Conservation (phyloP, 2,888 invertebrate species). For the Archips xylosteana region DNA sequence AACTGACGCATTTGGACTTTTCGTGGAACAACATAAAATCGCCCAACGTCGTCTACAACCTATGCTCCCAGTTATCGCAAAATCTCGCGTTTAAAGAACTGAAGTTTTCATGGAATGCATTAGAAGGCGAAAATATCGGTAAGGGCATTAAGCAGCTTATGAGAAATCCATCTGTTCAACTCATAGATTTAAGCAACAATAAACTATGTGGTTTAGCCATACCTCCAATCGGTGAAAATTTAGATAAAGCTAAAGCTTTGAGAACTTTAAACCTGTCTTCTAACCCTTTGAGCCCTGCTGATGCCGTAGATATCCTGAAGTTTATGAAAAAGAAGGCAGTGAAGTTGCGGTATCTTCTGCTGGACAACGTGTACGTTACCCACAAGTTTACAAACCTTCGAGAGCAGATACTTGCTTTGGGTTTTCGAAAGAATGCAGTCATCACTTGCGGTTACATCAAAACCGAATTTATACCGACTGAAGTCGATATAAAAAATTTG, state of each 20-base stretch:
- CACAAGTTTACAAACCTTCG: conserved; percentile 50
- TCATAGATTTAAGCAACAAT: conserved; percentile 54
- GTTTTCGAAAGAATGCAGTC: not conserved
- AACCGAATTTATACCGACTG: not conserved
- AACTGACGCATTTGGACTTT: conserved; percentile 52
- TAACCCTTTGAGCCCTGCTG: conserved; percentile 57
- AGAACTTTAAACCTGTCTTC: conserved; percentile 58
- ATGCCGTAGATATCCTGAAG: conserved; percentile 53
- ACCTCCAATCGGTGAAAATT: conserved; percentile 46
- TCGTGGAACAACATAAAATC: conserved; percentile 55
- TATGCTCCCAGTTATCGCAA: conserved; percentile 48
- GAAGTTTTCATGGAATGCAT: conserved; percentile 56
- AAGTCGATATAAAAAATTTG: not conserved
- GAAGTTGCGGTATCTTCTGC: conserved; percentile 53
- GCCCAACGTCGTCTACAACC: conserved; percentile 46
- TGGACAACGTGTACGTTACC: conserved; percentile 57
- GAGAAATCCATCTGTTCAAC: conserved; percentile 44
- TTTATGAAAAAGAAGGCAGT: conserved; percentile 49
- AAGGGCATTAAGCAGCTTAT: conserved; percentile 39
- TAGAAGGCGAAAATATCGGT: conserved; percentile 47
- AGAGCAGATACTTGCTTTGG: not conserved
- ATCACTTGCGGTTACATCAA: not conserved
- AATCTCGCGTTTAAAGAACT: conserved; percentile 49
- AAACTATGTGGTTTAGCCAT: conserved; percentile 47
- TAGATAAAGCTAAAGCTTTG: conserved; percentile 51